Evolutionary conservation across 2,888 invertebrate species (phyloP), one percentile per base, ranked within the genome.

Genomic region (Pteria penguin): DNA sequence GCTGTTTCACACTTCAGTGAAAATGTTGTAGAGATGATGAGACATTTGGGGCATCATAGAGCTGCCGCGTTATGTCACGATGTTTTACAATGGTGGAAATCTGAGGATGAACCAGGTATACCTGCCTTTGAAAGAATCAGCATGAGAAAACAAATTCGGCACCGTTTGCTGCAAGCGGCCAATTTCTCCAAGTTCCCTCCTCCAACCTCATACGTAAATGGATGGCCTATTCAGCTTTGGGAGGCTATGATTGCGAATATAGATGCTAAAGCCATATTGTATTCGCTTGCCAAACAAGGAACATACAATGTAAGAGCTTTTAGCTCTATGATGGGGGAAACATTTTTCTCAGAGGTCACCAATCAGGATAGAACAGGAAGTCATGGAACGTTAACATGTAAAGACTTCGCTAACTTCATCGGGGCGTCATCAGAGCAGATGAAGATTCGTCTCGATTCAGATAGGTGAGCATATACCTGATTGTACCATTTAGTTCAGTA

Each of bases 161-260:
- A 26, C 5, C 75, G 80, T 0, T 65, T 80, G 2, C 18, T 80
- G 1, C 18, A n/a, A 18, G 11, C 67, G 32, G 26, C 62, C 0
- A 8, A 75, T 4, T 70, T 70, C n/a, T 24, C 22, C 0, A n/a
- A 33, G 1, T 80, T 80, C 52, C 80, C 76, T 24, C 72, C 75
- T 18, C 74, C 65, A 18, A 63, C 55, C 27, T 62, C 58, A 61
- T 68, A 68, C 55, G 29, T 76, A 14, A 26, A 29, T 1, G 74
- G 79, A 24, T 79, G 79, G 76, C 79, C 79, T 11, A n/a, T 24
- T 36, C 76, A 79, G 54, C 31, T 76, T 2, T 79, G 73, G 76
- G 76, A 79, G 68, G 79, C 71, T 14, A 4, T 79, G 18, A 3
- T 79, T 5, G 54, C 76, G 1, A 73, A 52, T 27, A 76, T 76